Evolutionary conservation across 2,888 invertebrate genomes (phyloP), one percentile per base, ranked within the genome.

Genomic region (Diloba caeruleocephala): DNA sequence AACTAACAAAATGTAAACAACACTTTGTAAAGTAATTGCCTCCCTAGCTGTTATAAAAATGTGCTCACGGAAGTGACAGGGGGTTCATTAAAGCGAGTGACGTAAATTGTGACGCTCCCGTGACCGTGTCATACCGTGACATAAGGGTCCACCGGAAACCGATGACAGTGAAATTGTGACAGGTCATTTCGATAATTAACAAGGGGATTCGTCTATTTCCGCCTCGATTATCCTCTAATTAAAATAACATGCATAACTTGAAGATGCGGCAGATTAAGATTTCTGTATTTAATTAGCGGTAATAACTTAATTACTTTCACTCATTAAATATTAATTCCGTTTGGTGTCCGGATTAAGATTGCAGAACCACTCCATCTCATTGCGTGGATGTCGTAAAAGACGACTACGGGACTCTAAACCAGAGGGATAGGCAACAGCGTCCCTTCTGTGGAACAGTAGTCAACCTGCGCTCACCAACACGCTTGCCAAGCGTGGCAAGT

Each of bases 151-250:
- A 65, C 74, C 45, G 60, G 82, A 78, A 79, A 78, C 62, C 72
- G 72, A 72, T 76, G 78, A 74, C 78, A 71, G 53, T 48, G 60
- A 59, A 73, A 79, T 71, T 59, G 72, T 82, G 75, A 79, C 78
- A 76, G 62, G 71, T 71, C 72, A 81, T 80, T 82, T 77, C 55
- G 61, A 68, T 85, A 88, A 87, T 86, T 87, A 85, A 79, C 60
- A 46, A 32, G 33, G 74, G 66, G 45, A 67, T 73, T 72, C 50
- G 69, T 78, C 78, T 64, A 66, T 81, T 72, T 67, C 36, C 42
- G 9, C 10, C 12, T 37, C 23, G 31, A 38, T 58, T 41, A 34
- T 4, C 1, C 9, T 17, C 13, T 51, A 48, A 41, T 49, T 39
- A 46, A 29, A 14, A 3, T 33, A 49, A 21, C 7, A 15, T n/a